These are phyloP conservation scores for Dryobates pubescens DNA, from an alignment of 2,797 vertebrate species.

Conservation along the genomic window DNA sequence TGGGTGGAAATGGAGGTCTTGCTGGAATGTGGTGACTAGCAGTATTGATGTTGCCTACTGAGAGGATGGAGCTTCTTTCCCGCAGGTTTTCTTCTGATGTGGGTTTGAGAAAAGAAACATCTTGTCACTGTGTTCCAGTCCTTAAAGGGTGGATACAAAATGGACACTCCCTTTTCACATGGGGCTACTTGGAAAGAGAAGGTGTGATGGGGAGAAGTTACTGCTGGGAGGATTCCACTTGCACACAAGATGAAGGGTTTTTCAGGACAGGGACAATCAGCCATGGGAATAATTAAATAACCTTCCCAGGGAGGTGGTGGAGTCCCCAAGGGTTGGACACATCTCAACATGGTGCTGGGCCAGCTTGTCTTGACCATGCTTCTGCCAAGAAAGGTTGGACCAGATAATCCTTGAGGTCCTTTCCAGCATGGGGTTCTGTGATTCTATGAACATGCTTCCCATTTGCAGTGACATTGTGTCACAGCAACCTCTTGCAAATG, in stretches of 20 bases:
- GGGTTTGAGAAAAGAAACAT: not conserved
- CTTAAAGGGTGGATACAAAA: no score
- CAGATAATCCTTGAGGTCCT: no score
- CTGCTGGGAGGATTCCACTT: no score
- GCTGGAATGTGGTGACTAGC: fast-evolving
- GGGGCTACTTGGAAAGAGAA: not conserved
- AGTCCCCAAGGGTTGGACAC: no score
- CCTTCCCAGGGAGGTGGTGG: not conserved
- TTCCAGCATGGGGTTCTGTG: no score
- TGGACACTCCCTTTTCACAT: no score
- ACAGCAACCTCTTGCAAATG: not conserved
- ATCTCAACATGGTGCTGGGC: no score
- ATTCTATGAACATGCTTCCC: no score
- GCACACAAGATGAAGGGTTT: not conserved
- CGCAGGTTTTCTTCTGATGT: not conserved
- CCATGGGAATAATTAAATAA: not conserved
- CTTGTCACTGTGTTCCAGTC: not conserved
- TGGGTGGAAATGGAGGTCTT: not conserved
- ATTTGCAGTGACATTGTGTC: fast-evolving
- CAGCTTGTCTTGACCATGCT: no score
- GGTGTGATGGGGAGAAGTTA: not conserved
- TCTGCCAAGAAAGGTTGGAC: no score
- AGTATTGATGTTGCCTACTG: fast-evolving
- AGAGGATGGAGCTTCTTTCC: not conserved
- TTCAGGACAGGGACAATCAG: not conserved